phyloP scores from a whole-genome alignment of 2,888 invertebrate species.

The Dusona sp. region DNA sequence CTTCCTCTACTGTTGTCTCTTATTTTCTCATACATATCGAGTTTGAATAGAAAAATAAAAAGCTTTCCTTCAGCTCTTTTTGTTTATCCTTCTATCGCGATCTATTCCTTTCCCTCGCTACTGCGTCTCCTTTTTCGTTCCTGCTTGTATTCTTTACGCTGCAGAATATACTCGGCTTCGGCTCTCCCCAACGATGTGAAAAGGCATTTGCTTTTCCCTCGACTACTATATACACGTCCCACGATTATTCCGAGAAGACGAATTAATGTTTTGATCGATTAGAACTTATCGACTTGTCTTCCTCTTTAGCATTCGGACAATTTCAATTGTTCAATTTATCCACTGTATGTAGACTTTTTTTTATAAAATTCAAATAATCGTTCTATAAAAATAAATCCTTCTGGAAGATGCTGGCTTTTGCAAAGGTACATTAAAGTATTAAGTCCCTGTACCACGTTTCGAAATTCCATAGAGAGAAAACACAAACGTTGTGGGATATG shows the following conservation, averaged over 20 bases:
- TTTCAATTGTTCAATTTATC: slow-evolving; percentile 1
- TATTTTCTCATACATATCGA: slow-evolving; percentile 22
- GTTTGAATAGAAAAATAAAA: slow-evolving; percentile 22
- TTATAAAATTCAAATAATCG: background rate
- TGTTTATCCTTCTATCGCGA: slow-evolving; percentile 42
- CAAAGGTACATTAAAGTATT: background rate
- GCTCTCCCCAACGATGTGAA: background rate
- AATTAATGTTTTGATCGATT: slow-evolving; percentile 12
- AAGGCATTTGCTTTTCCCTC: slow-evolving; percentile 6
- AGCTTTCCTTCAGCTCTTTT: background rate
- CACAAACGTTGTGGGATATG: background rate
- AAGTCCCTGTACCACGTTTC: background rate
- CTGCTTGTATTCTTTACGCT: slow-evolving; percentile 16
- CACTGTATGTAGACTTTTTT: background rate
- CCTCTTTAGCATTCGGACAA: background rate
- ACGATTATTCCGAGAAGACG: background rate
- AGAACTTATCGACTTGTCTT: background rate
- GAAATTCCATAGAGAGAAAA: background rate
- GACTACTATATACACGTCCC: background rate
- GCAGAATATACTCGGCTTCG: slow-evolving; percentile 5
- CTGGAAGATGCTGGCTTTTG: background rate
- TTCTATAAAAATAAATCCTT: background rate
- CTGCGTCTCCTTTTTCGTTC: slow-evolving; percentile 30
- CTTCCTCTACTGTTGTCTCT: slow-evolving; percentile 31
- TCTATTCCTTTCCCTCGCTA: slow-evolving; percentile 39